Evolutionary conservation across 2,888 invertebrate genomes (phyloP), one percentile per base, ranked within the genome.

Genomic region (Phragmatobia fuliginosa): DNA sequence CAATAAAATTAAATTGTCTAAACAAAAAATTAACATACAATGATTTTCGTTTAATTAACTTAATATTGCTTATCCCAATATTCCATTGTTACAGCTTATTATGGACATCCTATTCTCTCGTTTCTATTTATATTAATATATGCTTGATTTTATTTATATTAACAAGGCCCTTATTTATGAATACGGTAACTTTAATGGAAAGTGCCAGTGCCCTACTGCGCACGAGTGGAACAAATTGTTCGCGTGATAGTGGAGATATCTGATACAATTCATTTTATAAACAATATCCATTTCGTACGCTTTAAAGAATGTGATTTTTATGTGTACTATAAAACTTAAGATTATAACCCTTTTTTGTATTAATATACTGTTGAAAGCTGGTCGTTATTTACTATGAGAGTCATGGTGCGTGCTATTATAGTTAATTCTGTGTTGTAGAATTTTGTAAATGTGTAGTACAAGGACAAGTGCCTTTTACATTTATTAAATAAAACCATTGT

Each of bases 151-250:
- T 82, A 77, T 75, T 76, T 74, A 82, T 83, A 76, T 85, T 78
- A 87, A 89, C 87, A 87, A 83, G 85, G 80, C 77, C 76, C 80
- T 84, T 86, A 88, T 90, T 90, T 88, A 92, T 87, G 81, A 88
- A 91, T 93, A 93, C 93, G 90, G 92, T 94, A 93, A 94, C 93
- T 90, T 92, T 91, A 91, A 92, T 91, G 87, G 90, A 92, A 92
- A 91, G 92, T 92, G 92, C 91, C 91, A 90, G 88, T 90, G 85
- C 82, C 94, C 94, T 90, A 93, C 94, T 91, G 94, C 70, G 94
- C 88, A 76, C 80, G 84, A 87, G 92, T 91, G 94, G 94, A 94
- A 95, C 94, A 93, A 94, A 94, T 94, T 86, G 91, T 82, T 86
- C 84, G 81, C 79, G 78, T 84, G 86, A 90, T 90, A 87, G 84